phyloP scores from a whole-genome alignment of 2,888 invertebrate genomes.

The Pristionchus maxplancki region DNA sequence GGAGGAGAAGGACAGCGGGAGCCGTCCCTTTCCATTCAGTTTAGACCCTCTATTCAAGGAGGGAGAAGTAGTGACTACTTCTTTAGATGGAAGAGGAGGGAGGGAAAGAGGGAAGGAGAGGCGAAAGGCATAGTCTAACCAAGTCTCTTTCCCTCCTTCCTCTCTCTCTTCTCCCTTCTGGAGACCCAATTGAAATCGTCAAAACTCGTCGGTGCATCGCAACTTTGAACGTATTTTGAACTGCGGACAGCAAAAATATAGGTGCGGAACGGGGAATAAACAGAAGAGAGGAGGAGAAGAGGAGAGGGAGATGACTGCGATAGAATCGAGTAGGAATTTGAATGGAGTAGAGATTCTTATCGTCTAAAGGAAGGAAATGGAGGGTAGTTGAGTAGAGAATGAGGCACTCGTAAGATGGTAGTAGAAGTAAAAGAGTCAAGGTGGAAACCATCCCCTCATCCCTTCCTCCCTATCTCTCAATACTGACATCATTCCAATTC shows the following conservation, averaged over 20 bases:
- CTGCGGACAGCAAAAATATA: not conserved
- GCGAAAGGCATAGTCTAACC: not conserved
- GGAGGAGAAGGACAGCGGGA: not conserved
- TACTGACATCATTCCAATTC: not conserved
- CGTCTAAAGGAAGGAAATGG: not conserved
- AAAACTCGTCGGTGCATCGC: not conserved
- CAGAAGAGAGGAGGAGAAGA: not conserved
- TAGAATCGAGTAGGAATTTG: conserved; percentile 29
- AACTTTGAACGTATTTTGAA: not conserved
- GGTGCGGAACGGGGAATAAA: conserved; percentile 27
- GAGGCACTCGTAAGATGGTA: conserved; percentile 3
- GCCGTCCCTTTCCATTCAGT: conserved; percentile 26
- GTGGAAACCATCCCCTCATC: not conserved
- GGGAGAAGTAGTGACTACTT: conserved; percentile 36
- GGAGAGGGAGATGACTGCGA: not conserved
- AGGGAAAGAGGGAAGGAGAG: not conserved
- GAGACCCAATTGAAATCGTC: conserved; percentile 32
- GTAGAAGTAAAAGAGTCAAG: not conserved
- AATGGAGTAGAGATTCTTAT: conserved; percentile 27
- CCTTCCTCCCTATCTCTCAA: not conserved
- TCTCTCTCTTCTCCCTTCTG: conserved; percentile 13
- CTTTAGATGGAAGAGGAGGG: conserved; percentile 36
- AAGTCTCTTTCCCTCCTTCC: not conserved
- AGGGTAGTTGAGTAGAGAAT: conserved; percentile 3
- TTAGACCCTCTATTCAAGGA: conserved; percentile 34